phyloP scores from a whole-genome alignment of 2,113 vertebrate species.

The Alectura lathami region DNA sequence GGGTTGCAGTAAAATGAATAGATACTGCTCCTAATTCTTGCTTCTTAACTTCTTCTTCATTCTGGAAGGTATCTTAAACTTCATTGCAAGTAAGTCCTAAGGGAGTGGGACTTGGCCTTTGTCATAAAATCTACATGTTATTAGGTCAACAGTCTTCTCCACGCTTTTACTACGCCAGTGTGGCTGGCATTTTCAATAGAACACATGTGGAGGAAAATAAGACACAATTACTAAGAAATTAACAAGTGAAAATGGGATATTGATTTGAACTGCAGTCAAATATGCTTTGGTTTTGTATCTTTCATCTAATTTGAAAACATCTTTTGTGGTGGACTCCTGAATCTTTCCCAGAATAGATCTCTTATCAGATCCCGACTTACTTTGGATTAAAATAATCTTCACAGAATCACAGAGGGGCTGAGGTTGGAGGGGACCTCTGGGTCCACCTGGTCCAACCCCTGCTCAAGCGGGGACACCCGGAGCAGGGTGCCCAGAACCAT shows the following conservation, averaged over 20 bases:
- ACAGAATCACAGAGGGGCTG: neutral
- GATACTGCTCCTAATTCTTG: neutral
- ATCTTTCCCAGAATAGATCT: neutral
- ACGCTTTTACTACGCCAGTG: neutral
- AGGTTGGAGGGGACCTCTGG: neutral
- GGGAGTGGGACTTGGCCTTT: neutral
- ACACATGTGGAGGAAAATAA: conserved; percentile 40
- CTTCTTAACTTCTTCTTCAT: neutral
- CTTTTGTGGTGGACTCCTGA: neutral
- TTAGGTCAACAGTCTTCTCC: neutral
- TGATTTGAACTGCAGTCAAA: conserved; percentile 35
- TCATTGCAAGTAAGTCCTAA: neutral
- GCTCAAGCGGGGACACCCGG: neutral
- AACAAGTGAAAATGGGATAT: conserved; percentile 61
- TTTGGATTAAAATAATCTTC: neutral
- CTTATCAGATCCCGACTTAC: neutral
- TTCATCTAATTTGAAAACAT: neutral
- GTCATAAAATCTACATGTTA: conserved; percentile 33
- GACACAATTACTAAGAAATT: conserved; percentile 40
- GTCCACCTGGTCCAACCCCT: neutral
- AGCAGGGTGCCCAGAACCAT: neutral
- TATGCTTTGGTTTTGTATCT: conserved; percentile 4
- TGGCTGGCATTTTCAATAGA: conserved; percentile 16
- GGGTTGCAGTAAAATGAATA: neutral
- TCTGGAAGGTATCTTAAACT: neutral